These are phyloP conservation scores for Drosophila affinis DNA, from an alignment of 2,888 invertebrate species.

Conservation along the genomic window DNA sequence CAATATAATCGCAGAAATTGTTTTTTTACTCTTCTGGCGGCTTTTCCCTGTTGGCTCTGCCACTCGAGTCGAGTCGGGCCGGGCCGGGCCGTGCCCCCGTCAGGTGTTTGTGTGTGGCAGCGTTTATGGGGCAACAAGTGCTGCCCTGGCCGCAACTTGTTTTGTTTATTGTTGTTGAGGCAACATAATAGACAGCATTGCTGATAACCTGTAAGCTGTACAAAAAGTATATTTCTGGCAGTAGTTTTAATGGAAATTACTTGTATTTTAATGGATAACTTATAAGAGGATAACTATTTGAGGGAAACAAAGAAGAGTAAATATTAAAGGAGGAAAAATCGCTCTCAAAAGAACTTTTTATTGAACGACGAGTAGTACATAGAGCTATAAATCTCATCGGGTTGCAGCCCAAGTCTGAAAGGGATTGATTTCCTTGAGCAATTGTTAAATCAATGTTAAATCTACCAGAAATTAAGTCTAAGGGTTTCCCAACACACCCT, in stretches of 20 bases:
- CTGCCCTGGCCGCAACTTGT: constrained; percentile 40
- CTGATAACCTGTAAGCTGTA: constrained; percentile 11
- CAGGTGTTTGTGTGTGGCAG: constrained; percentile 15
- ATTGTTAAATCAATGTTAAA: no score
- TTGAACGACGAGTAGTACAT: no score
- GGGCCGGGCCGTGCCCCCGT: not conserved
- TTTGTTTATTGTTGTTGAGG: constrained; percentile 14
- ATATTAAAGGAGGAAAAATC: not conserved
- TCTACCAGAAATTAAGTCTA: no score
- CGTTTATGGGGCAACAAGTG: constrained; percentile 47
- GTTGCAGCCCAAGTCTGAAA: not conserved
- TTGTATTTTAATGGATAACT: not conserved
- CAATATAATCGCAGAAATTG: constrained; percentile 49
- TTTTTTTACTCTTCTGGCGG: constrained; percentile 26
- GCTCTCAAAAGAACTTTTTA: no score
- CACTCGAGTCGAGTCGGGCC: constrained; percentile 17
- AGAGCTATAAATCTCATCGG: no score
- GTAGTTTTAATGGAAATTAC: not conserved
- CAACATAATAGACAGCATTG: constrained; percentile 21
- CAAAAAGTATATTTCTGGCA: not conserved
- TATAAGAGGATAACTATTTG: not conserved
- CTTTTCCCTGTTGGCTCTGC: constrained; percentile 36
- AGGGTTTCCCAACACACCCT: no score
- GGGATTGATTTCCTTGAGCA: not conserved
- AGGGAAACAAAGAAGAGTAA: not conserved